Evolutionary conservation across 1,140 invertebrate species (phyloP).

Genomic region (Acromyrmex heyeri): DNA sequence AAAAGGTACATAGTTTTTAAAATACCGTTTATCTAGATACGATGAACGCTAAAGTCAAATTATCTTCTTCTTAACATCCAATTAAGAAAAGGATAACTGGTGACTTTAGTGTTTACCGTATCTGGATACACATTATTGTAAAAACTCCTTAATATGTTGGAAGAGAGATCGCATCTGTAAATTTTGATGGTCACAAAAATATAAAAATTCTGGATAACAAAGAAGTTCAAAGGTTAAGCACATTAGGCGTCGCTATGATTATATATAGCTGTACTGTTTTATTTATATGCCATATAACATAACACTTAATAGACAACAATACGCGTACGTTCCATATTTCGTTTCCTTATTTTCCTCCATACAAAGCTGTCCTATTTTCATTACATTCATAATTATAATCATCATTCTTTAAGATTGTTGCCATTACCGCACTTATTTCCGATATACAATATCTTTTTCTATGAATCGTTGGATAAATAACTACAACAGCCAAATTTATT

Average conservation of each 20-base stretch:
- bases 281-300: constrained; percentile 76
- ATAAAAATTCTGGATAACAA: neutral
- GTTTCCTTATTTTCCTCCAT: neutral
- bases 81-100: too few species aligned
- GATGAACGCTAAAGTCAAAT: too few species aligned
- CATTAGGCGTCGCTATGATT: neutral
- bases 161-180: neutral
- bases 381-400: neutral
- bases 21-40: too few species aligned
- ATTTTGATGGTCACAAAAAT: neutral
- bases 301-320: constrained; percentile 78
- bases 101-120: too few species aligned
- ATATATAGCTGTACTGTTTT: constrained; percentile 63
- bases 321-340: constrained; percentile 67
- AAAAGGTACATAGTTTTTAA: too few species aligned
- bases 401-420: constrained; percentile 12
- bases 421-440: neutral
- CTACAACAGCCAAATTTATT: constrained; percentile 66
- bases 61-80: too few species aligned
- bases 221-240: neutral
- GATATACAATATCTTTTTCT: constrained; percentile 25
- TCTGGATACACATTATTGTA: too few species aligned
- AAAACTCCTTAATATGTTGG: neutral
- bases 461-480: constrained; percentile 69
- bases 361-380: neutral